Evolutionary conservation across 2,797 vertebrate species (phyloP).

Genomic region (Tokudaia muenninki): DNA sequence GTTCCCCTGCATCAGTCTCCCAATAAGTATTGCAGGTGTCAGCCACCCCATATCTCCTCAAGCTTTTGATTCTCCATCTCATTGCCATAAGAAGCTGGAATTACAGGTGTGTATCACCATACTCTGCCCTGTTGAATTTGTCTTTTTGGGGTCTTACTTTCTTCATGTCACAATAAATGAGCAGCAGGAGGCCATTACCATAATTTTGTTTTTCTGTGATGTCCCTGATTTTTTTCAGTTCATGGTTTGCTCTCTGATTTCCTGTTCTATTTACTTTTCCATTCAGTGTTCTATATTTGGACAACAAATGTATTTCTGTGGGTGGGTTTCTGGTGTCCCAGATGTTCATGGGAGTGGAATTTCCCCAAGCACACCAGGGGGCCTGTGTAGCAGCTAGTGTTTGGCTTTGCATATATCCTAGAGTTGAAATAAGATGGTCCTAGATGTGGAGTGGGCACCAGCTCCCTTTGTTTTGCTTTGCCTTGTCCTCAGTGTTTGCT

Average conservation of each 20-base stretch:
- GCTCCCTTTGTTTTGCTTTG: neutral
- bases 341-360: neutral
- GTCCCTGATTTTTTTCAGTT: neutral
- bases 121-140: neutral
- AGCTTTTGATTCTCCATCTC: neutral
- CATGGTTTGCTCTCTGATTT: neutral
- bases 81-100: neutral
- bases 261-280: conserved; percentile 70
- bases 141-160: neutral
- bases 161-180: neutral
- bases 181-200: neutral
- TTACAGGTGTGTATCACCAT: neutral
- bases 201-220: neutral
- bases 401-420: accelerated
- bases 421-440: too few relatives aligned
- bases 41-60: neutral
- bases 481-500: neutral
- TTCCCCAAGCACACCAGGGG: neutral
- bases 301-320: conserved; percentile 31
- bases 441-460: neutral
- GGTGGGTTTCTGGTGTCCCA: conserved; percentile 43
- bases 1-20: neutral
- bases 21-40: neutral
- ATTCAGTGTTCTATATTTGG: conserved; percentile 51
- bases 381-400: neutral